Evolutionary conservation across 2,113 vertebrate genomes (phyloP).

Genomic region (Archocentrus centrarchus): DNA sequence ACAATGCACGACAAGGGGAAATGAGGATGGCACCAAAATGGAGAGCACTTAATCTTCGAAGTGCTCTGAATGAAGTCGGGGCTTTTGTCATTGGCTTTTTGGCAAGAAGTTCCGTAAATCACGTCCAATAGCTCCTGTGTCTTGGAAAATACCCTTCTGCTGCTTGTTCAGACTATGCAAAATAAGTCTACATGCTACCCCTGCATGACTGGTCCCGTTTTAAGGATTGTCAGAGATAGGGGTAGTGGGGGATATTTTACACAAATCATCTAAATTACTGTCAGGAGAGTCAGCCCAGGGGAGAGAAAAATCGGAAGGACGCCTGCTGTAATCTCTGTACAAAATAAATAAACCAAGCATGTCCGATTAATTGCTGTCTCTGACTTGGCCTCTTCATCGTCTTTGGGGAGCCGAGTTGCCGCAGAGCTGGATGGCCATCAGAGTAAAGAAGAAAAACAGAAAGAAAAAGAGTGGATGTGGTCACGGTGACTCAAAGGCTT

Average conservation of each 20-base stretch:
- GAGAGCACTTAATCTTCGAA: conserved; percentile 59
- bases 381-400: conserved; percentile 39
- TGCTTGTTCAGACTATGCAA: conserved; percentile 30
- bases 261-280: conserved; percentile 58
- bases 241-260: conserved; percentile 44
- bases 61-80: conserved; percentile 49
- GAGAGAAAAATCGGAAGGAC: conserved; percentile 39
- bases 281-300: conserved; percentile 15
- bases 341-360: conserved; percentile 70
- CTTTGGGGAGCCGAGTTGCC: conserved; percentile 43
- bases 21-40: conserved; percentile 52
- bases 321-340: conserved; percentile 42
- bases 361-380: conserved; percentile 69
- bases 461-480: background rate
- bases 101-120: conserved; percentile 48
- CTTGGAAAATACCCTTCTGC: conserved; percentile 36
- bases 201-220: conserved; percentile 13
- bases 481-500: conserved; percentile 13
- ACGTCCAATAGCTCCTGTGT: conserved; percentile 37
- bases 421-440: conserved; percentile 58
- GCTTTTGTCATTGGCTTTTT: conserved; percentile 63
- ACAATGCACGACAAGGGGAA: conserved; percentile 37
- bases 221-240: conserved; percentile 1
- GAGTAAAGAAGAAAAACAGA: conserved; percentile 12
- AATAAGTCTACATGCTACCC: conserved; percentile 34